Evolutionary conservation across 2,113 vertebrate species (phyloP).

Genomic region (pig (Sus scrofa)): T2T-Sscrofa CM000812.6:110463501-110464000

Average conservation of each 20-base stretch:
- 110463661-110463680: too few relatives aligned
- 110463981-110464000: slow-evolving; percentile 52
- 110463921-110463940: rapidly evolving
- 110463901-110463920: not conserved
- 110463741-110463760: too few relatives aligned
- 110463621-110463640: not conserved
- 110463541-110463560: not conserved
- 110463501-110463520: not conserved
- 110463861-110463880: not conserved
- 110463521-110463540: not conserved
- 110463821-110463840: not conserved
- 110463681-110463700: too few relatives aligned
- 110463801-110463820: too few relatives aligned
- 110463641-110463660: too few relatives aligned
- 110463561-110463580: not conserved
- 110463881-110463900: not conserved
- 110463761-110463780: too few relatives aligned
- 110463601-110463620: not conserved
- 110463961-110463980: not conserved
- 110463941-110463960: too few relatives aligned
- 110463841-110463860: not conserved
- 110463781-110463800: too few relatives aligned
- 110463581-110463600: not conserved
- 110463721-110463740: too few relatives aligned
- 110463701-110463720: too few relatives aligned